Conservation (phyloP, 2,888 invertebrate genomes). For the Amphipoea lucens region DNA sequence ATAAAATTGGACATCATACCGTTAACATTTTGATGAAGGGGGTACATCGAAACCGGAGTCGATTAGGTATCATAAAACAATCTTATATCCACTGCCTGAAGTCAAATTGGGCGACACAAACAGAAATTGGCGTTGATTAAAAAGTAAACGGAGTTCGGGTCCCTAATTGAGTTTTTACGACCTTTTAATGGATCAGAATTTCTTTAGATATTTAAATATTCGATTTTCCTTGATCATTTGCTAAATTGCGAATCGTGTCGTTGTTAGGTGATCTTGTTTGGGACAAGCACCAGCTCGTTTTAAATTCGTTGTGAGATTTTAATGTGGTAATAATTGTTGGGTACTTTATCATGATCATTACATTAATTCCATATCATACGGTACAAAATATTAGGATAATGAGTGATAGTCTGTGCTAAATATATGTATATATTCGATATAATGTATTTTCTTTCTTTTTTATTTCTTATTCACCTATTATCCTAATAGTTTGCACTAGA, state of each 20-base stretch:
- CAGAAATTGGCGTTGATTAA: slow-evolving; percentile 58
- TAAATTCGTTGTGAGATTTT: slow-evolving; percentile 20
- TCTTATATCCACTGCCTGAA: slow-evolving; percentile 29
- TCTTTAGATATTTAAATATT: slow-evolving; percentile 50
- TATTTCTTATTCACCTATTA: no score
- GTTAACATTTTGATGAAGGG: slow-evolving; percentile 42
- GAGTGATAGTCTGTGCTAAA: background rate
- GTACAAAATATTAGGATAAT: background rate
- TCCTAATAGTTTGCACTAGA: background rate
- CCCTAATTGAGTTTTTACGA: slow-evolving; percentile 67
- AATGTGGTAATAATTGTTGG: slow-evolving; percentile 19
- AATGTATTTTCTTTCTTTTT: no score
- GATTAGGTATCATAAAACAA: slow-evolving; percentile 55
- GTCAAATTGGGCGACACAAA: slow-evolving; percentile 51
- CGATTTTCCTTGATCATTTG: slow-evolving; percentile 58
- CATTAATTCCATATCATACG: background rate
- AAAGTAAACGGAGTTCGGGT: slow-evolving; percentile 46
- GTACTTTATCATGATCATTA: background rate
- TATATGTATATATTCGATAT: no score
- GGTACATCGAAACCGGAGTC: slow-evolving; percentile 24
- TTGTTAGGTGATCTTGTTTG: slow-evolving; percentile 17
- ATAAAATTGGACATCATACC: slow-evolving; percentile 36
- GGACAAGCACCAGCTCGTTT: slow-evolving; percentile 17
- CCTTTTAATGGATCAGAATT: slow-evolving; percentile 60
- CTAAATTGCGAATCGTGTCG: slow-evolving; percentile 32